A percentile compares a stretch with the other conserved stretches of the same genome.
phyloP scores from a whole-genome alignment of 2,797 vertebrate genomes.

The Xerus rutilus region DNA sequence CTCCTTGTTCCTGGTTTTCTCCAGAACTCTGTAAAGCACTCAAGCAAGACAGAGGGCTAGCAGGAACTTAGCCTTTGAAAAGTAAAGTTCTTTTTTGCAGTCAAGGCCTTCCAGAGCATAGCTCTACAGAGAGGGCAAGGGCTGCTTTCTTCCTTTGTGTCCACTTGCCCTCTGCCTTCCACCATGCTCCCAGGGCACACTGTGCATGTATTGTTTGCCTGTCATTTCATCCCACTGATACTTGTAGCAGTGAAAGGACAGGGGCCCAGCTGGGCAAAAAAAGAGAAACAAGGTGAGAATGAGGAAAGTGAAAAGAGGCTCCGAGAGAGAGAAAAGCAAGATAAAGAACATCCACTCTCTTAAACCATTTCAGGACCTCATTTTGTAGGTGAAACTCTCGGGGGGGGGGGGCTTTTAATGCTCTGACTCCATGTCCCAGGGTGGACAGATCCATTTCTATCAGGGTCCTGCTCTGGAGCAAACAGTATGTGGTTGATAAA shows the following conservation, averaged over 20 bases:
- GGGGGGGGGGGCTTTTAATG: not conserved
- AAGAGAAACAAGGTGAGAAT: not conserved
- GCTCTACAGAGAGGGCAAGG: not conserved
- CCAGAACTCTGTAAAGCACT: not conserved
- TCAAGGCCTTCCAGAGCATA: not conserved
- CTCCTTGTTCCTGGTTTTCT: not conserved
- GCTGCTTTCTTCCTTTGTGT: not conserved
- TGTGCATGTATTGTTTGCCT: rapidly evolving
- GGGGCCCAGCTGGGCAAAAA: not conserved
- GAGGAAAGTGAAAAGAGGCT: not conserved
- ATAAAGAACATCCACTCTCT: not conserved
- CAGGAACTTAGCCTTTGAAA: not conserved
- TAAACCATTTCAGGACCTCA: not conserved
- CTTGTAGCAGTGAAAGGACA: not conserved
- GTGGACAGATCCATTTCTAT: not conserved
- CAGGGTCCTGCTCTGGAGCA: not conserved
- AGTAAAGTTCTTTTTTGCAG: not conserved
- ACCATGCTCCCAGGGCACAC: not conserved
- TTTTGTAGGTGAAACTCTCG: not conserved
- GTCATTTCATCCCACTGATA: not conserved
- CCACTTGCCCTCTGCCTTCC: not conserved
- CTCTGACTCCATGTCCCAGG: not conserved
- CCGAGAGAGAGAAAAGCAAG: not conserved
- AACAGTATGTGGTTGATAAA: not conserved
- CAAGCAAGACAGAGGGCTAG: not conserved